Conservation (phyloP, 2,888 invertebrate genomes). For the Ochropleura plecta region DNA sequence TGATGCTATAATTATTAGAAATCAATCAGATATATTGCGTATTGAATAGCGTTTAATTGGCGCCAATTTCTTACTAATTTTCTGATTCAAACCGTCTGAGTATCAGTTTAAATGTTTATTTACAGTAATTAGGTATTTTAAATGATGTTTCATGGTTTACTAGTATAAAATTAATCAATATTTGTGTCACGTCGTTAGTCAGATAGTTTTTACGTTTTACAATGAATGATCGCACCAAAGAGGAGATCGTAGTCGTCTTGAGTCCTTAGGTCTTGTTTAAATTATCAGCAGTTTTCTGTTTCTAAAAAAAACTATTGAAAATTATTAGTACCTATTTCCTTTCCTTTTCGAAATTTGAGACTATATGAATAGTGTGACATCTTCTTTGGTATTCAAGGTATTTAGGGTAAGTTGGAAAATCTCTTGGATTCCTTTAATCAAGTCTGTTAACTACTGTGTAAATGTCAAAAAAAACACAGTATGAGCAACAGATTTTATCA, state of each 20-base stretch:
- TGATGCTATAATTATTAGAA: slow-evolving; percentile 46
- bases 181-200: slow-evolving; percentile 1
- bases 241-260: slow-evolving; percentile 6
- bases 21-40: slow-evolving; percentile 2
- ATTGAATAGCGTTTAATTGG: slow-evolving; percentile 65
- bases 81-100: slow-evolving; percentile 27
- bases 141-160: not conserved
- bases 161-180: slow-evolving; percentile 7
- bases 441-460: not conserved
- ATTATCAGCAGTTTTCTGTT: not conserved
- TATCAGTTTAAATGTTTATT: slow-evolving; percentile 54
- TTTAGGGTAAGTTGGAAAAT: not conserved
- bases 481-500: not conserved
- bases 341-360: not conserved
- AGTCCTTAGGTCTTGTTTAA: not conserved
- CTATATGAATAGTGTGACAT: not conserved
- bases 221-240: not conserved
- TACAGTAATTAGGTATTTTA: not conserved
- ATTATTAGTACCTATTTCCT: not conserved
- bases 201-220: not conserved
- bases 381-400: not conserved
- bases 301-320: not conserved
- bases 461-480: not conserved
- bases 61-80: slow-evolving; percentile 59
- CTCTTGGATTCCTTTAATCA: not conserved